phyloP scores from a whole-genome alignment of 1,140 invertebrate genomes.

The Zaprionus taronus region DNA sequence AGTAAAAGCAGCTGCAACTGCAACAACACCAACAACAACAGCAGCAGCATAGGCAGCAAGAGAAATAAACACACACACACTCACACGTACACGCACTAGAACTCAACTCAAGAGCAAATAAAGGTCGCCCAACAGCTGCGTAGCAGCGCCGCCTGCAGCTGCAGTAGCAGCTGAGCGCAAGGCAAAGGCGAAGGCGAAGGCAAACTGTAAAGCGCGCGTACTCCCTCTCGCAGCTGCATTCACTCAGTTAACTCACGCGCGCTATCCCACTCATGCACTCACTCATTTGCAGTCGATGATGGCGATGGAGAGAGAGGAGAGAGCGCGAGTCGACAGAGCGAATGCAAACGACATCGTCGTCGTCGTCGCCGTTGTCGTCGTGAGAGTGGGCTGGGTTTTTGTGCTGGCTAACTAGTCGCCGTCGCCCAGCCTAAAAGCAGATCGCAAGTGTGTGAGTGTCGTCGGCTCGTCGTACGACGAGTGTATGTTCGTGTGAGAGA shows the following conservation, averaged over 20 bases:
- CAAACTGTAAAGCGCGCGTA: constrained; percentile 48
- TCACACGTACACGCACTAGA: constrained; percentile 7
- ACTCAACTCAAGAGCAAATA: constrained; percentile 71
- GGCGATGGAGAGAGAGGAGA: not conserved
- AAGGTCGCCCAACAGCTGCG: constrained; percentile 63
- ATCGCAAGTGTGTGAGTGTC: constrained; percentile 52
- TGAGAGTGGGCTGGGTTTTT: constrained; percentile 54
- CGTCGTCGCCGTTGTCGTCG: not conserved
- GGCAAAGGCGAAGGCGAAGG: constrained; percentile 24
- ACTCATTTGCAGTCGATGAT: constrained; percentile 9
- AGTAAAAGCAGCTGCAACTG: constrained; percentile 51
- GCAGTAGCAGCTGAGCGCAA: constrained; percentile 40
- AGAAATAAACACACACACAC: constrained; percentile 25
- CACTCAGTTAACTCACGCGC: constrained; percentile 20
- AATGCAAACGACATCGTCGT: constrained; percentile 6
- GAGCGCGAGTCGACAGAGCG: constrained; percentile 8
- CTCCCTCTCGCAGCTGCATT: constrained; percentile 6
- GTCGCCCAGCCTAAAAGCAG: constrained; percentile 77
- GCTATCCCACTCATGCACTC: constrained; percentile 33
- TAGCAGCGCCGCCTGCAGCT: constrained; percentile 46
- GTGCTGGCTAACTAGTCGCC: constrained; percentile 69
- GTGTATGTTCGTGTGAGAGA: constrained; percentile 39
- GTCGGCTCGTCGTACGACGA: constrained; percentile 7
- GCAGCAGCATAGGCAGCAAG: not conserved
- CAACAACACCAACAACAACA: constrained; percentile 3